Evolutionary conservation across 1,140 invertebrate genomes (phyloP), one percentile per base, ranked within the genome.

Genomic region (Heliconius congener): DNA sequence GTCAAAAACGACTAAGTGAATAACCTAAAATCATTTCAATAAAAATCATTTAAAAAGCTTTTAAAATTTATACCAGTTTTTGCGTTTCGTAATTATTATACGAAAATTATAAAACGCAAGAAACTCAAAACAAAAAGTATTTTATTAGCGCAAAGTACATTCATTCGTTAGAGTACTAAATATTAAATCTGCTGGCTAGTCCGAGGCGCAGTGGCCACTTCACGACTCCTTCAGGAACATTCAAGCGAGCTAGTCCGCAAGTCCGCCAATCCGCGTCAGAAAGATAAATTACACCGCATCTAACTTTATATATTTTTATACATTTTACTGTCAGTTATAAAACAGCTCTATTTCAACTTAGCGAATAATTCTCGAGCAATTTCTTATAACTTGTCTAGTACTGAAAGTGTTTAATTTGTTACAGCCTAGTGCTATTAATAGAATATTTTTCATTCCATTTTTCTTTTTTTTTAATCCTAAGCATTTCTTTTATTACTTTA

Each of bases 251-350:
- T 30, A 16, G 23, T 66, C 60, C 27, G 13, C 60, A n/a, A 66
- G 60, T 66, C 23, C 60, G 60, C 60, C 60, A 66, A 66, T 66
- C 60, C 60, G 60, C 60, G 60, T 66, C 60, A 30, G 60, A 30
- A 16, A 30, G 60, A 66, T 13, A 66, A 66, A 66, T 66, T 66
- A 66, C 60, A 66, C 27, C 60, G 13, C 55, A 60, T 60, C 27
- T 30, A 66, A 11, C 60, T 30, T 66, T 66, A 66, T 66, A 66
- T 66, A 66, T 27, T 66, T 60, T 60, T 60, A 60, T 60, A 55
- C 42, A 46, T 55, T 57, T 57, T 57, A 30, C 23, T 66, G 23
- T 66, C 60, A 30, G 60, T 30, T 66, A 27, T 66, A 66, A 66
- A 30, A 27, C 60, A 66, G 60, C 27, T 66, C 60, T 27, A 66